These are phyloP conservation scores for Marcusenius ussheri DNA, from an alignment of 2,113 vertebrate species.

Conservation along the genomic window DNA sequence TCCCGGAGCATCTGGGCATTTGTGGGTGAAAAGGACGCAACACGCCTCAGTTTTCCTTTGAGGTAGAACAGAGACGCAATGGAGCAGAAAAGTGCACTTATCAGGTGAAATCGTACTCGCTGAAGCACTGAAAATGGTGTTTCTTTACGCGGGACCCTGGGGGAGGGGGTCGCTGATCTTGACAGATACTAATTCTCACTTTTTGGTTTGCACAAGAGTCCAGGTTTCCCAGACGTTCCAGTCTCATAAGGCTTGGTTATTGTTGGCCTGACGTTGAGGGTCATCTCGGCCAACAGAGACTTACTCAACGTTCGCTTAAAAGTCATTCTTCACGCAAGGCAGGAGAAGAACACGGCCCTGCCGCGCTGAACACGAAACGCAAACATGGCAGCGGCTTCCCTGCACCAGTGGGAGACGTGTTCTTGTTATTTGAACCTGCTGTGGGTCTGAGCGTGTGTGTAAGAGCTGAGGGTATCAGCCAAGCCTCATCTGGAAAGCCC, in stretches of 20 bases:
- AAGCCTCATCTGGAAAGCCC: neutral
- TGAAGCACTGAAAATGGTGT: neutral
- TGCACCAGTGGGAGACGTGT: neutral
- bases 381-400: neutral
- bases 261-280: neutral
- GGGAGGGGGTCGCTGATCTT: neutral
- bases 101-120: neutral
- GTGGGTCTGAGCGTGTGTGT: neutral
- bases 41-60: neutral
- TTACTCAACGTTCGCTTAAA: neutral
- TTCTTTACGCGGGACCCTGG: neutral
- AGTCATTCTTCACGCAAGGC: neutral
- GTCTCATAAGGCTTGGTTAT: neutral
- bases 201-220: neutral
- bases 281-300: neutral
- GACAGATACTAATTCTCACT: neutral
- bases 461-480: neutral
- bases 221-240: neutral
- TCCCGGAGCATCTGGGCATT: neutral
- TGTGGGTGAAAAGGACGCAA: neutral
- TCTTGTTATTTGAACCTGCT: neutral
- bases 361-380: neutral
- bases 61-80: neutral
- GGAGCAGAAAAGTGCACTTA: neutral
- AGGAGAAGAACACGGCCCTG: neutral